Evolutionary conservation across 2,113 vertebrate species (phyloP).

Genomic region (Coregonus clupeaformis): DNA sequence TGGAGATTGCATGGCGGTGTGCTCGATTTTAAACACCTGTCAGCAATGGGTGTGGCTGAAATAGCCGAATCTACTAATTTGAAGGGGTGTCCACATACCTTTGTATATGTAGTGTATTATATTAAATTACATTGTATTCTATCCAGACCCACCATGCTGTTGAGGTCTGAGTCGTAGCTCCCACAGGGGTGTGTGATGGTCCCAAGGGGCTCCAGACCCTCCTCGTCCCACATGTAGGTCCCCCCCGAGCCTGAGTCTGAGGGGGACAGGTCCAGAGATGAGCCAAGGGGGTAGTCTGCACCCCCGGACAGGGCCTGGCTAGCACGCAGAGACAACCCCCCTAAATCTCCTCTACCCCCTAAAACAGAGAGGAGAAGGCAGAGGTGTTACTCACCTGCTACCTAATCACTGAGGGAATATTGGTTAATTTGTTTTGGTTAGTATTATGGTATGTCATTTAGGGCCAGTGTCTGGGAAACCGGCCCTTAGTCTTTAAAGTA

Average conservation of each 20-base stretch:
- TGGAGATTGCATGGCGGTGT: no score
- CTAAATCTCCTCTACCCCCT: slow-evolving; percentile 64
- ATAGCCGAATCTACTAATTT: no score
- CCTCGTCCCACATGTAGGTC: slow-evolving; percentile 98
- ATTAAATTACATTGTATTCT: background rate
- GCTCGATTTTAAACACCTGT: no score
- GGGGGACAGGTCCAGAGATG: slow-evolving; percentile 93
- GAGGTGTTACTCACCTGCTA: background rate
- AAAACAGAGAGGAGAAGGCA: background rate
- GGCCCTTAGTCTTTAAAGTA: no score
- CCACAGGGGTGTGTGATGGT: slow-evolving; percentile 75
- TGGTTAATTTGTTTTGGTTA: background rate
- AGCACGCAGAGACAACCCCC: slow-evolving; percentile 57
- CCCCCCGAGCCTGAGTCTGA: slow-evolving; percentile 95
- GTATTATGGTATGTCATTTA: background rate
- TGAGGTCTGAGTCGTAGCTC: slow-evolving; percentile 92
- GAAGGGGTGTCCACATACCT: no score
- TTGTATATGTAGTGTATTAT: no score
- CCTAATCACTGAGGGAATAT: background rate
- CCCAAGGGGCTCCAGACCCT: slow-evolving; percentile 91
- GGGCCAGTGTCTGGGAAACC: no score
- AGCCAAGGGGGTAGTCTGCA: slow-evolving; percentile 80
- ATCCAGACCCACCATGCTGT: slow-evolving; percentile 84
- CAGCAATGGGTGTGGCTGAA: no score
- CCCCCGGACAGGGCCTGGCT: slow-evolving; percentile 73